Base-by-base conservation (phyloP, 2,797 vertebrate genomes). In the Benthosema pterotum region DNA sequence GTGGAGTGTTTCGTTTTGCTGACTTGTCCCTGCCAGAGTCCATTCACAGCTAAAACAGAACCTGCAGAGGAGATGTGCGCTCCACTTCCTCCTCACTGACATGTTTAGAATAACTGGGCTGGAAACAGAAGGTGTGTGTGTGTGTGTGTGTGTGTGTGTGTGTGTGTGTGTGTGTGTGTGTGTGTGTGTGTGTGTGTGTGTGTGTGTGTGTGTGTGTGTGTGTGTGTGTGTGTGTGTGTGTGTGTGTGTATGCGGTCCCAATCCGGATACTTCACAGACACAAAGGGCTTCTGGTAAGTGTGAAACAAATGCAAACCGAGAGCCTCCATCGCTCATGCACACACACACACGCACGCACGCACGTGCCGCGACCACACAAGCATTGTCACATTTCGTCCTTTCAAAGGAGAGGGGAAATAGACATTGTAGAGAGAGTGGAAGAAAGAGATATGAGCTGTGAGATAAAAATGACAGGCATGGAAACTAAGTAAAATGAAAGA, bases 41-140 rank as follows among this genome's bases (percentile, higher is more conserved):
- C 22, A 32, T 14, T 13, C 50, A 61, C 58, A 51, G 62, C 65
- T 73, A 72, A 69, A 67, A 69, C 60, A 52, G 66, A 68, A 43
- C 43, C 38, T 0, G 28, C 48, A 22, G 49, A 64, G 70, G 4
- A 19, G 32, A 60, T 25, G n/a, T n/a, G 58, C 60, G 54, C 57
- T 73, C 57, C 52, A 77, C 74, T 71, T 85, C 76, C 71, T 65
- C 43, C 70, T 57, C 70, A 43, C 59, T 63, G 79, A 80, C 69
- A 72, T 83, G 85, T 85, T 85, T 87, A 82, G 57, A 75, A 72
- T 64, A 77, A 56, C 62, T 60, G 63, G 56, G 38, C 54, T 62
- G 43, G 52, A 50, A 60, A 52, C 52, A 19, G 48, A 38, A 17
- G 11, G 58, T 69, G 68, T 28, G 68, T 14, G 12, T 9, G 16